Evolutionary conservation across 2,888 invertebrate genomes (phyloP).

Genomic region (Drosophila colorata): DNA sequence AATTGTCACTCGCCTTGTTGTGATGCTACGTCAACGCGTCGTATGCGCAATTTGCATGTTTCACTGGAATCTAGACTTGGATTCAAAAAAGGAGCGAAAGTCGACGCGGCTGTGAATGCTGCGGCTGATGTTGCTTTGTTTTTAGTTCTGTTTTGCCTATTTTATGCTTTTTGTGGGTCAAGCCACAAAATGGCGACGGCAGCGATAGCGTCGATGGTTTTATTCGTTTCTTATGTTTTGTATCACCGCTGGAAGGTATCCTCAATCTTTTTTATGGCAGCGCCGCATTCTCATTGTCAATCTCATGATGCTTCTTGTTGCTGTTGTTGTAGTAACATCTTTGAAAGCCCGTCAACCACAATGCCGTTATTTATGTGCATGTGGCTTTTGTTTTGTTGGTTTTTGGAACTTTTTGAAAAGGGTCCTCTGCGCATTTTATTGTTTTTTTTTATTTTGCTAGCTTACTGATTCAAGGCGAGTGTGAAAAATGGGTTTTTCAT

Average conservation of each 20-base stretch:
- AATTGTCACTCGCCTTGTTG: constrained; percentile 28
- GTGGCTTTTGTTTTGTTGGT: constrained; percentile 69
- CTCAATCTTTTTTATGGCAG: constrained; percentile 69
- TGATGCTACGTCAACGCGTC: constrained; percentile 38
- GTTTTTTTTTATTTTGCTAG: constrained; percentile 2
- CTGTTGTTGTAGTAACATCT: constrained; percentile 46
- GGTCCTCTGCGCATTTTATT: constrained; percentile 48
- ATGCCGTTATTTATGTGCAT: constrained; percentile 72
- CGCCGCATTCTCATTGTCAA: constrained; percentile 28
- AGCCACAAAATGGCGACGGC: constrained; percentile 64
- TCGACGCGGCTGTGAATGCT: neutral
- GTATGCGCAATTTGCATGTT: constrained; percentile 67
- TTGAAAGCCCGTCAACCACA: constrained; percentile 67
- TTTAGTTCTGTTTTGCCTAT: constrained; percentile 31
- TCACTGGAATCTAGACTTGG: constrained; percentile 53
- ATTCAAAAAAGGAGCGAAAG: neutral
- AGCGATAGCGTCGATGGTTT: constrained; percentile 45
- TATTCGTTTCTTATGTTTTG: constrained; percentile 42
- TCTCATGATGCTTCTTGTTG: constrained; percentile 1
- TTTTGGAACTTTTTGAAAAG: constrained; percentile 62
- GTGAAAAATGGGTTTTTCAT: constrained; percentile 1
- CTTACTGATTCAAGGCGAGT: constrained; percentile 8
- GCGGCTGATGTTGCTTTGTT: constrained; percentile 15
- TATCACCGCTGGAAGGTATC: constrained; percentile 29
- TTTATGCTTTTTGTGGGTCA: constrained; percentile 69